Evolutionary conservation across 2,888 invertebrate species (phyloP), one percentile per base, ranked within the genome.

Genomic region (Mesopsocus fuscifrons): DNA sequence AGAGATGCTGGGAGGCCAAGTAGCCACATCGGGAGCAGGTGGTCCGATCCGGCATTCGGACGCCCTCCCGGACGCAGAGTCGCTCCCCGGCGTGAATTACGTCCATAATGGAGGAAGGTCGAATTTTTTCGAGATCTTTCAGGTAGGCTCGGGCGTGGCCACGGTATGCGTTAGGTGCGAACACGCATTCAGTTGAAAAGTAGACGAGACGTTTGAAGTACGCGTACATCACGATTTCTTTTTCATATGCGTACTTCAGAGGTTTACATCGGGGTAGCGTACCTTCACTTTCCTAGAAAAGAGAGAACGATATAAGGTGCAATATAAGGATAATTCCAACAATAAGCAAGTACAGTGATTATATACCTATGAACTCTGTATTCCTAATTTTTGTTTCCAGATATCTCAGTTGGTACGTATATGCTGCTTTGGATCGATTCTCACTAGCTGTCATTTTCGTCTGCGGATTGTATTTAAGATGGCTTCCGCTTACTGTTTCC

Each of bases 151-250:
- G 65, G 0, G 89, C 91, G 60, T 92, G 80, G 0, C 92, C 92
- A 54, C 94, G 71, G 59, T 95, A 95, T 0, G 98, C 95, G 65
- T 98, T 92, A 1, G 98, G 98, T 2, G 97, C 89, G 66, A 95
- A 98, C 40, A 92, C 78, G 64, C 98, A 98, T 62, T 99, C 98
- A 0, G 98, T 98, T 2, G 95, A 95, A 63, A 98, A 99, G 59
- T 98, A 98, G 6, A 95, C 79, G 21, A 98, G 64, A 55, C 87
- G 84, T 58, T 89, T 88, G 59, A 87, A 95, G 59, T 97, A 88
- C 1, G 98, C 97, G 64, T 98, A 95, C 89, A 95, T 91, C 0
- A 97, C 98, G 56, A 98, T 98, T 66, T 98, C 98, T 57, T 97
- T 97, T 60, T 98, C 98, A 59, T 95, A 98, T 0, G 91, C 79